A percentile compares a stretch with the other conserved stretches of the same genome.
Conservation (phyloP, 2,113 vertebrate species). For the Lepus americanus region DNA sequence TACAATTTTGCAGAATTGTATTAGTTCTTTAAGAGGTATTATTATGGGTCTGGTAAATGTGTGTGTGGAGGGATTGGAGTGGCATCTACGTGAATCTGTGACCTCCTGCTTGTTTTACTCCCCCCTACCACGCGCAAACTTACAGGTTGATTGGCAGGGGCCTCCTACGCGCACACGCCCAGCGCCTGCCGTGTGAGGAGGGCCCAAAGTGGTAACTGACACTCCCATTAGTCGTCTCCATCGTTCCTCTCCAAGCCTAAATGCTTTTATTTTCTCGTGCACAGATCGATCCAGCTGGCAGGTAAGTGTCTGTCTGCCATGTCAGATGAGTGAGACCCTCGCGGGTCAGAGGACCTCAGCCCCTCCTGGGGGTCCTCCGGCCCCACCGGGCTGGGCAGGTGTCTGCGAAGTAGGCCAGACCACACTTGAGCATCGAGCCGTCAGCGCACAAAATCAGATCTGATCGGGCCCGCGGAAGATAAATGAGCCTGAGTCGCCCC, state of each 20-base stretch:
- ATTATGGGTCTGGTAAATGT: background rate
- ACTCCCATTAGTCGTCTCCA: conserved; percentile 28
- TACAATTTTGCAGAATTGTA: background rate
- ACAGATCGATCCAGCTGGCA: conserved; percentile 65
- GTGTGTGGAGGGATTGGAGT: fast-evolving
- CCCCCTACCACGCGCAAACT: background rate
- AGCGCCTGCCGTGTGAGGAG: fast-evolving
- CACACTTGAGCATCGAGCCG: conserved; percentile 83
- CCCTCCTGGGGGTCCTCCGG: background rate
- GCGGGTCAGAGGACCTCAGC: background rate
- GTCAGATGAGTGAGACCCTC: conserved; percentile 12
- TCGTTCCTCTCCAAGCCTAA: conserved; percentile 56
- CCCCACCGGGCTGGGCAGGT: conserved; percentile 53
- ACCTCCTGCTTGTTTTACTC: background rate
- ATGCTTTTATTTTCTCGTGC: conserved; percentile 68
- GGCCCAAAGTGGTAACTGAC: conserved; percentile 51
- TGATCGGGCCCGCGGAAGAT: conserved; percentile 90
- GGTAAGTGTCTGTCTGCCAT: conserved; percentile 55
- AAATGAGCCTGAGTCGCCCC: conserved; percentile 89
- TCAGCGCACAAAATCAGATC: conserved; percentile 89
- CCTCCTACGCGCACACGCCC: background rate
- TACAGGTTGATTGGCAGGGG: background rate
- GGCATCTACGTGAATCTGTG: background rate
- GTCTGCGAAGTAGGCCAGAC: conserved; percentile 80
- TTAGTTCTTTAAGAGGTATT: background rate